These are phyloP conservation scores for Sphenopsis melanotis DNA, from an alignment of 2,797 vertebrate species.

Conservation along the genomic window DNA sequence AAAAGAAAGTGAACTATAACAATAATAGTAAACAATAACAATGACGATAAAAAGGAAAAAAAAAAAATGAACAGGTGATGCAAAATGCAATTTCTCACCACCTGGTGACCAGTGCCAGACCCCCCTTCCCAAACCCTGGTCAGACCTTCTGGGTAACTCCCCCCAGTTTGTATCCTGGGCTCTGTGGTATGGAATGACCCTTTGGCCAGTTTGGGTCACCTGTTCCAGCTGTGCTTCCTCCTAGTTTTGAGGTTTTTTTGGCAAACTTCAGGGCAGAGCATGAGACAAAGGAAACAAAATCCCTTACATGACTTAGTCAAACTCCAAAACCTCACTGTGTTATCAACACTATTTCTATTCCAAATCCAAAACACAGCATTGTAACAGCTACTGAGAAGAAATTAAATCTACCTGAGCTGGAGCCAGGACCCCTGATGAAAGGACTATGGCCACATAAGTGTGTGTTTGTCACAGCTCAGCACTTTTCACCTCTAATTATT, in stretches of 20 bases:
- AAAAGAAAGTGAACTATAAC: background rate
- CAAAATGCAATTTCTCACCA: background rate
- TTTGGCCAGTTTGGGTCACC: background rate
- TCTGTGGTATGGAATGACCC: background rate
- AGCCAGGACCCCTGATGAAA: background rate
- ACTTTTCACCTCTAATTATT: background rate
- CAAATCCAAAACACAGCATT: background rate
- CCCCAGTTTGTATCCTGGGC: background rate
- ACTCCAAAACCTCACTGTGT: background rate
- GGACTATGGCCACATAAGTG: background rate
- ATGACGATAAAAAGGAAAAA: background rate
- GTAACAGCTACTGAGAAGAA: background rate
- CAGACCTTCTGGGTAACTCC: background rate
- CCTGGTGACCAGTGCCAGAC: rapidly evolving
- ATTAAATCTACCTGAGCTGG: background rate
- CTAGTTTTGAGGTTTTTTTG: background rate
- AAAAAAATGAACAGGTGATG: background rate
- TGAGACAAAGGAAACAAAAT: background rate
- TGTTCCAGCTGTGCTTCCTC: background rate
- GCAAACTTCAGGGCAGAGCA: background rate
- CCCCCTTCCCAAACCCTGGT: background rate
- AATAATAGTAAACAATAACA: too few relatives aligned
- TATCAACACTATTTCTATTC: background rate
- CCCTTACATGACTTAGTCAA: rapidly evolving
- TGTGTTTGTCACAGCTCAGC: background rate